Evolutionary conservation across 2,888 invertebrate genomes (phyloP).

Genomic region (Cabera pusaria): DNA sequence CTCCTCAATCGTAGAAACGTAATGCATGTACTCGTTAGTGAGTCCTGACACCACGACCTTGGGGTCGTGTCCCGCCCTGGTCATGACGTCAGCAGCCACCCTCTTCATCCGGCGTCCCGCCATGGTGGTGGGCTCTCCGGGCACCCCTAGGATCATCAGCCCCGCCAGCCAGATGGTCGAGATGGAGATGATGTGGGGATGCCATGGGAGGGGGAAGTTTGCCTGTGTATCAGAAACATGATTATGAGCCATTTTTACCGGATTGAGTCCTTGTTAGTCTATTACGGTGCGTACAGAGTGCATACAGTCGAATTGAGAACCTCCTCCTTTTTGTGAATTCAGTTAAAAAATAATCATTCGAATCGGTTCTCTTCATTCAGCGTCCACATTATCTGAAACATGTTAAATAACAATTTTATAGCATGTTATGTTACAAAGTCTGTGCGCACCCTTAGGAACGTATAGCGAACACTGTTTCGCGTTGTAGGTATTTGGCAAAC

Average conservation of each 20-base stretch:
- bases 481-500: too few relatives aligned
- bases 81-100: slow-evolving; percentile 65
- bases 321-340: neutral
- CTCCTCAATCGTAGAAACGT: slow-evolving; percentile 92
- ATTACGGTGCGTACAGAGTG: too few relatives aligned
- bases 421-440: too few relatives aligned
- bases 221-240: slow-evolving; percentile 43
- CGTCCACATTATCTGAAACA: too few relatives aligned
- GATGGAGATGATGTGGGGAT: slow-evolving; percentile 88
- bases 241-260: too few relatives aligned
- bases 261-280: too few relatives aligned
- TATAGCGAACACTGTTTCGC: too few relatives aligned
- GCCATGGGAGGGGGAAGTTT: slow-evolving; percentile 89
- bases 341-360: neutral
- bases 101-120: slow-evolving; percentile 87
- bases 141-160: slow-evolving; percentile 88
- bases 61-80: slow-evolving; percentile 56
- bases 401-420: too few relatives aligned
- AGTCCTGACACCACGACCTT: slow-evolving; percentile 89
- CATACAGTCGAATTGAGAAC: neutral
- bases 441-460: too few relatives aligned
- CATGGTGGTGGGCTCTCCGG: slow-evolving; percentile 96
- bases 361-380: too few relatives aligned
- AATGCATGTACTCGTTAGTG: slow-evolving; percentile 92
- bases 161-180: slow-evolving; percentile 88